Evolutionary conservation across 2,888 invertebrate genomes (phyloP).

Genomic region (Lumbricus terrestris): DNA sequence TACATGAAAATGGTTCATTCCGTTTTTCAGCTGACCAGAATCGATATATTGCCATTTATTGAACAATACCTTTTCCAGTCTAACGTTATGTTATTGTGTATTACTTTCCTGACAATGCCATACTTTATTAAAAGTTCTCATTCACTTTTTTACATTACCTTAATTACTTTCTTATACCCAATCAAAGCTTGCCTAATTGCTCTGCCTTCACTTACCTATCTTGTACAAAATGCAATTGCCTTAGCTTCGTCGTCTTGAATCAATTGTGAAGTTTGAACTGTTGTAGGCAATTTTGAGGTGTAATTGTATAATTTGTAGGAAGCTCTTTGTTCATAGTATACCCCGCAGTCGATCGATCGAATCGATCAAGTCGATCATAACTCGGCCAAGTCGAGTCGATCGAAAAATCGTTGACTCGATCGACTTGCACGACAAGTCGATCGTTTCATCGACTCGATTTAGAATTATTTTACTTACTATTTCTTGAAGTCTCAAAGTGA

Average conservation of each 20-base stretch:
- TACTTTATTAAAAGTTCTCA: no score
- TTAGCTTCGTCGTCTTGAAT: not conserved
- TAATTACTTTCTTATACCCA: not conserved
- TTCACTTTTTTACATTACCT: not conserved
- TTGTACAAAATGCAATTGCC: no score
- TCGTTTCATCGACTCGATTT: no score
- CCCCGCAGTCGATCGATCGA: not conserved
- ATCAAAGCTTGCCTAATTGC: not conserved
- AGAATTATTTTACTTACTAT: no score
- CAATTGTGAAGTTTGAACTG: not conserved
- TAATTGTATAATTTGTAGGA: not conserved
- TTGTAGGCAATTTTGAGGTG: not conserved
- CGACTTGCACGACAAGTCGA: no score
- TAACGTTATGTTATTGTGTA: not conserved
- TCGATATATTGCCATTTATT: not conserved
- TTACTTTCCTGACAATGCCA: not conserved
- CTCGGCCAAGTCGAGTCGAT: no score
- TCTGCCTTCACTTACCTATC: not conserved
- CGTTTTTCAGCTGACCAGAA: not conserved
- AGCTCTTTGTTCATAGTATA: not conserved
- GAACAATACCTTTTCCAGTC: not conserved
- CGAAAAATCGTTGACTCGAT: no score
- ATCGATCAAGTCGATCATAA: no score
- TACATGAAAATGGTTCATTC: not conserved
- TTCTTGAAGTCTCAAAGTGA: no score